Percentiles rank a stretch among this genome's conserved stretches.
phyloP scores from a whole-genome alignment of 1,140 invertebrate species.

The Plutomurus gul region DNA sequence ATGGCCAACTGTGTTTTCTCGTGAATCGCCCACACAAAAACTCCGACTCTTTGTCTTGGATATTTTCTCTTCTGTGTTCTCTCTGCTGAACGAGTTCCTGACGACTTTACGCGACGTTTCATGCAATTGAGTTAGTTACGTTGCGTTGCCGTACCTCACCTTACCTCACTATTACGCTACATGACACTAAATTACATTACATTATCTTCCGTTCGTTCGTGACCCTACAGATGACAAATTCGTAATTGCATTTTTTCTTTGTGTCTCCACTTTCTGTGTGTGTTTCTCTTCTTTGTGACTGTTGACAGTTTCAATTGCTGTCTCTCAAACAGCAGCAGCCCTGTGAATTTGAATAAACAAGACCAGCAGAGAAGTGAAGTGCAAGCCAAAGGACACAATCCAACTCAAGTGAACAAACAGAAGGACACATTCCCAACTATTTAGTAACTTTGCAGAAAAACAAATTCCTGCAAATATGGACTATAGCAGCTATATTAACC shows the following conservation, averaged over 20 bases:
- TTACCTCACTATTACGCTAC: not conserved
- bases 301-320: conserved; percentile 21
- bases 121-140: conserved; percentile 6
- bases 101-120: too few relatives aligned
- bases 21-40: too few relatives aligned
- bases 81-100: too few relatives aligned
- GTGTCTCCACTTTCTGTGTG: not conserved
- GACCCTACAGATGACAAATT: not conserved
- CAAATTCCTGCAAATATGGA: conserved; percentile 43
- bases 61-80: too few relatives aligned
- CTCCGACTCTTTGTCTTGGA: not conserved
- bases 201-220: not conserved
- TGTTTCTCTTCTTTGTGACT: not conserved
- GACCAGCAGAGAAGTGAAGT: not conserved
- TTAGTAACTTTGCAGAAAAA: not conserved
- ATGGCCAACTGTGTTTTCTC: not conserved
- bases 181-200: too few relatives aligned
- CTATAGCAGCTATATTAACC: conserved; percentile 54
- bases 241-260: not conserved
- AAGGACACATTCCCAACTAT: too few relatives aligned
- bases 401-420: not conserved
- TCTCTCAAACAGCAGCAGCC: conserved; percentile 8
- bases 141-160: not conserved
- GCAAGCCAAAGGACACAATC: not conserved
- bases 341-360: not conserved